A percentile compares a stretch with the other conserved stretches of the same genome.
phyloP scores from a whole-genome alignment of 2,797 vertebrate genomes.

The Percopsis omiscomaycus region DNA sequence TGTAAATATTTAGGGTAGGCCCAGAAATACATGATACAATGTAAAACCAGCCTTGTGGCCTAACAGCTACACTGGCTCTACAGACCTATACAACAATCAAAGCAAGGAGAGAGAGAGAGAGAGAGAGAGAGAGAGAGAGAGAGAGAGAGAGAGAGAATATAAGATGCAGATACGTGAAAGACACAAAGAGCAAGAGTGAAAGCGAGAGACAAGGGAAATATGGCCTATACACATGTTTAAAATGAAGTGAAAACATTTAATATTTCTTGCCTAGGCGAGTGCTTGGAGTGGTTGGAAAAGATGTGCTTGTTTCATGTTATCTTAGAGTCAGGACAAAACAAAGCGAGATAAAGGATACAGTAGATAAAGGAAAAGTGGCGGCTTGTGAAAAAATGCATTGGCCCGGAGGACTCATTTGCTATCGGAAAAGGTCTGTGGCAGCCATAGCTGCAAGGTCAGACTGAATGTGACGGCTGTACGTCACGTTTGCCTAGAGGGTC shows the following conservation, averaged over 20 bases:
- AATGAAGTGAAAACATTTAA: too few relatives aligned
- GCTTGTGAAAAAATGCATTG: conserved; percentile 34
- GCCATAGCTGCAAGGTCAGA: conserved; percentile 44
- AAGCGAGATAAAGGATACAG: too few relatives aligned
- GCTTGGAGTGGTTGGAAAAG: conserved; percentile 38
- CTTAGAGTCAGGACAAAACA: too few relatives aligned
- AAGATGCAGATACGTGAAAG: not conserved
- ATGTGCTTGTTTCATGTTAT: conserved; percentile 21
- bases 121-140: conserved; percentile 2
- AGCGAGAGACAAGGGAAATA: not conserved
- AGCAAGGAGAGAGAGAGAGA: not conserved
- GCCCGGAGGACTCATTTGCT: conserved; percentile 40
- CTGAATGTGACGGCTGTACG: conserved; percentile 57
- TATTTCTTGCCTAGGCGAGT: too few relatives aligned
- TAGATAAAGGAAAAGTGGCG: conserved; percentile 28
- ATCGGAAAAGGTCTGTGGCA: conserved; percentile 34
- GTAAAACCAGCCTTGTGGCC: conserved; percentile 15
- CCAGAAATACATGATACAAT: conserved; percentile 3
- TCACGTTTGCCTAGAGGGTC: conserved; percentile 33
- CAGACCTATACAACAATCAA: not conserved
- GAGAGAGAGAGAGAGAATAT: conserved; percentile 5
- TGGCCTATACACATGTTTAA: too few relatives aligned
- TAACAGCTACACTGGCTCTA: conserved; percentile 46
- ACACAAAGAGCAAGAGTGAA: not conserved
- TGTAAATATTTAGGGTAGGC: conserved; percentile 59